Conservation (phyloP, 2,797 vertebrate species). For the Danio jaintianensis region DNA sequence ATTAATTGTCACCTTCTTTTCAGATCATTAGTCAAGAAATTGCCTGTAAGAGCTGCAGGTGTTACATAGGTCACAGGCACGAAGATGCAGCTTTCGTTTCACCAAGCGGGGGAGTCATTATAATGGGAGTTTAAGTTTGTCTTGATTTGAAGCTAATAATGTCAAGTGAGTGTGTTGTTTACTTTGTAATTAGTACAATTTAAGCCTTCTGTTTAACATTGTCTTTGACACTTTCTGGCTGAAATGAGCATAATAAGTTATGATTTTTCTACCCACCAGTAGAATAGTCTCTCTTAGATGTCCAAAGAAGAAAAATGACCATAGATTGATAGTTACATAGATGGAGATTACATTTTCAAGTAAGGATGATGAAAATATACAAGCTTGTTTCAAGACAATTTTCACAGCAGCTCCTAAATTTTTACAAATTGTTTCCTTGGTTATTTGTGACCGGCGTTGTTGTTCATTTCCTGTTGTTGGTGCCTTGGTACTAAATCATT, state of each 20-base stretch:
- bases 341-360: background rate
- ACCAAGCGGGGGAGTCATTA: background rate
- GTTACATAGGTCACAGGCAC: background rate
- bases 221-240: too few relatives aligned
- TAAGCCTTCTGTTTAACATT: background rate
- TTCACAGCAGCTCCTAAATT: conserved; percentile 19
- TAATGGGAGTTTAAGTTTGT: background rate
- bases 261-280: background rate
- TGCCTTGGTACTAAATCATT: conserved; percentile 9
- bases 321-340: too few relatives aligned
- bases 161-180: background rate
- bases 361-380: background rate
- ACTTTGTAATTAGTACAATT: background rate
- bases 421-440: conserved; percentile 22
- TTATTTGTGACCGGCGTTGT: conserved; percentile 27
- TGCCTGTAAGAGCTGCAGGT: conserved; percentile 6
- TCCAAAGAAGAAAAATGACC: too few relatives aligned
- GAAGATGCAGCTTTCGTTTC: background rate
- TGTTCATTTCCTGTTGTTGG: conserved; percentile 33
- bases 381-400: background rate
- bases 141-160: background rate
- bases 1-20: conserved; percentile 7
- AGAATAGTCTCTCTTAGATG: background rate
- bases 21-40: conserved; percentile 22
- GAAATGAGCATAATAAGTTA: background rate